These are phyloP conservation scores for Nomada ruficornis DNA, from an alignment of 2,888 invertebrate genomes.

Conservation along the genomic window DNA sequence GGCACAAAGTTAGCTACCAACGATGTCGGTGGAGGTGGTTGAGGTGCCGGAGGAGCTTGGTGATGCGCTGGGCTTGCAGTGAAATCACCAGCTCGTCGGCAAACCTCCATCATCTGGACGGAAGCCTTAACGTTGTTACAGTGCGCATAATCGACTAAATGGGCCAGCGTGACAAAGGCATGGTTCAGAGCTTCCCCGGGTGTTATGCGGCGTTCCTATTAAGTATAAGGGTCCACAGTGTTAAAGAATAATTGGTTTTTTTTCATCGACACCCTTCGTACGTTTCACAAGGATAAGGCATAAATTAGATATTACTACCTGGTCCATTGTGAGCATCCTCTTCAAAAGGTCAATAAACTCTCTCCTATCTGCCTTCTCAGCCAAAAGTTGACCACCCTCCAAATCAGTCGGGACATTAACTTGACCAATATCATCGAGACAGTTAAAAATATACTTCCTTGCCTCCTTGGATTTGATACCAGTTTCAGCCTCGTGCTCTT, in stretches of 20 bases:
- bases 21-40: conserved; percentile 86
- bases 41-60: conserved; percentile 85
- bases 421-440: conserved; percentile 98
- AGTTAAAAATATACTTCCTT: conserved; percentile 99
- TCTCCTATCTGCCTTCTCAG: conserved; percentile 98
- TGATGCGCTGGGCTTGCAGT: conserved; percentile 85
- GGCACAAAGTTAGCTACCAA: conserved; percentile 92
- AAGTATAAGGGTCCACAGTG: not conserved
- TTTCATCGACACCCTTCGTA: not conserved
- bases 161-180: conserved; percentile 96
- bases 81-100: conserved; percentile 85
- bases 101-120: conserved; percentile 98
- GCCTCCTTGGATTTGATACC: conserved; percentile 99
- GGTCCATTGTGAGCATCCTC: conserved; percentile 99
- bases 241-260: not conserved
- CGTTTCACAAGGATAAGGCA: conserved; percentile 35
- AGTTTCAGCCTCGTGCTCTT: conserved; percentile 99
- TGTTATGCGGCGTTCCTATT: conserved; percentile 95
- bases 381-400: conserved; percentile 97
- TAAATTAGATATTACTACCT: conserved; percentile 88
- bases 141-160: conserved; percentile 97
- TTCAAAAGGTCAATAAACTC: conserved; percentile 99
- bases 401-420: conserved; percentile 98
- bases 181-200: conserved; percentile 98
- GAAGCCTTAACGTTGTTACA: conserved; percentile 98